phyloP scores from a whole-genome alignment of 1,140 invertebrate genomes.

The Heliconius himera region DNA sequence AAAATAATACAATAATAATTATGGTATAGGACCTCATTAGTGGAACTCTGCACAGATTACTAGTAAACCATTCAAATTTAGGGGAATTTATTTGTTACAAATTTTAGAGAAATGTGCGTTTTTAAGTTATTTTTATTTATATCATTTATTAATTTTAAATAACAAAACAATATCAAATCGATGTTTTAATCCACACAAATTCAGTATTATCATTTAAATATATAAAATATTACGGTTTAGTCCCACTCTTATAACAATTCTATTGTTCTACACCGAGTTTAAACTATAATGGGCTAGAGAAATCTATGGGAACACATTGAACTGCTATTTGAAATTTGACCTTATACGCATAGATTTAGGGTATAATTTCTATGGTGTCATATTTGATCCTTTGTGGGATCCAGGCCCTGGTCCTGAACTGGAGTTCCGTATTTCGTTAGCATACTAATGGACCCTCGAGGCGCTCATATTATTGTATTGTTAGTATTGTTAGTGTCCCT shows the following conservation, averaged over 20 bases:
- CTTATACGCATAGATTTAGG: neutral
- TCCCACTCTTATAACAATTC: slow-evolving; percentile 17
- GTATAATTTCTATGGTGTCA: slow-evolving; percentile 7
- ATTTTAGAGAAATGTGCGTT: too few species aligned
- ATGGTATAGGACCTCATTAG: too few species aligned
- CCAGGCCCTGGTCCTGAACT: slow-evolving; percentile 41
- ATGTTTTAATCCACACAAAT: neutral
- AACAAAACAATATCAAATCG: neutral
- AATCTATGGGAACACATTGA: neutral
- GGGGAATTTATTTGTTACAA: too few species aligned
- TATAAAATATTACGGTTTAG: slow-evolving; percentile 15
- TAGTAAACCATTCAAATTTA: too few species aligned
- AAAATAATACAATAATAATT: too few species aligned
- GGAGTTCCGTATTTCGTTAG: slow-evolving; percentile 58
- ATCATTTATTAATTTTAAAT: neutral
- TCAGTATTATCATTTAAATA: slow-evolving; percentile 15
- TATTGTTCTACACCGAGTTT: slow-evolving; percentile 37
- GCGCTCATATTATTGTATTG: slow-evolving; percentile 57
- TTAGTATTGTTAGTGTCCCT: slow-evolving; percentile 44
- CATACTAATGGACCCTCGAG: slow-evolving; percentile 59
- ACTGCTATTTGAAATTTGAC: neutral
- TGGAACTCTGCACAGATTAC: too few species aligned
- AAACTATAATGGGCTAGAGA: slow-evolving; percentile 36
- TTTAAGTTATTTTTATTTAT: neutral
- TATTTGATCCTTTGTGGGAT: slow-evolving; percentile 22